These are phyloP conservation scores for Tricholauxania praeusta DNA, from an alignment of 2,888 invertebrate species.

Conservation along the genomic window DNA sequence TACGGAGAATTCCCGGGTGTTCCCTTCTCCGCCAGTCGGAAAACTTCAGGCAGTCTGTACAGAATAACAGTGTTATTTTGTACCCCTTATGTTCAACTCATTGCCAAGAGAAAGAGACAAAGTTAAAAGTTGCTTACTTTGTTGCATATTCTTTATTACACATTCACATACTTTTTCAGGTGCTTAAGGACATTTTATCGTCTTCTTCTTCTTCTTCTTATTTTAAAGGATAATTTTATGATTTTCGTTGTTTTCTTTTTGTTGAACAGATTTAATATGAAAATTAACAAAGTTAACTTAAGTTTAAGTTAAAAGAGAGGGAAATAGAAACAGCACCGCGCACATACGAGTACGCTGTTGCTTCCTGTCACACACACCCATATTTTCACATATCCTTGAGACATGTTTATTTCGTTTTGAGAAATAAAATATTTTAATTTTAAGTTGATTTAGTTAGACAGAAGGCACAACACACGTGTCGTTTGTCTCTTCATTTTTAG, in stretches of 20 bases:
- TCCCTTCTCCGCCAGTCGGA: too few species aligned
- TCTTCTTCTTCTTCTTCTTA: constrained; percentile 1
- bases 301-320: neutral
- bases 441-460: too few species aligned
- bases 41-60: too few species aligned
- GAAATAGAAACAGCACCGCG: neutral
- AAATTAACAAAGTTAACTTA: constrained; percentile 52
- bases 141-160: neutral
- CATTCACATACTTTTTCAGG: constrained; percentile 5
- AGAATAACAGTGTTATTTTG: too few species aligned
- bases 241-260: constrained; percentile 47
- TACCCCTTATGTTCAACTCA: too few species aligned
- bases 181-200: constrained; percentile 33
- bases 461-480: neutral
- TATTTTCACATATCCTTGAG: neutral
- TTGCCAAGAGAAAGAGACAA: neutral
- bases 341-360: neutral
- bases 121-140: constrained; percentile 4
- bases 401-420: neutral
- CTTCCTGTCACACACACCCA: neutral
- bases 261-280: constrained; percentile 61
- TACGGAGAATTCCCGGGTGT: neutral
- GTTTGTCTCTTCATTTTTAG: neutral
- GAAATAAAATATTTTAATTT: neutral
- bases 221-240: neutral